These are phyloP conservation scores for Eulemur coronatus DNA, from an alignment of 2,797 vertebrate genomes.

Conservation along the genomic window DNA sequence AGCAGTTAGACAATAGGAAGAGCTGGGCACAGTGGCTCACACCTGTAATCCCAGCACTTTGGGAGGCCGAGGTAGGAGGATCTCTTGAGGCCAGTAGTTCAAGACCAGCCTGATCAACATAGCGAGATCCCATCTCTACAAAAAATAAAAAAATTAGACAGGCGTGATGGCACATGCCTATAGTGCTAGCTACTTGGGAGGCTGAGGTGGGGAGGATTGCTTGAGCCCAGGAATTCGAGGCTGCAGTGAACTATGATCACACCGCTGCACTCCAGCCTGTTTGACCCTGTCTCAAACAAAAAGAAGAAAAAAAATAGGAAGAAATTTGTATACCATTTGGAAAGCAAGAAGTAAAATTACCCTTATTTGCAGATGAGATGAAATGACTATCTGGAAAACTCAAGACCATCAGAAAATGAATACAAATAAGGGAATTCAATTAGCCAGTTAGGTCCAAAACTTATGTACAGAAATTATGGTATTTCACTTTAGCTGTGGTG, in stretches of 20 bases:
- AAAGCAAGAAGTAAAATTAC: background rate
- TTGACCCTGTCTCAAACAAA: background rate
- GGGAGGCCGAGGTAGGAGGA: background rate
- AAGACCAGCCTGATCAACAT: background rate
- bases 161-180: background rate
- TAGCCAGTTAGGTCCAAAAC: background rate
- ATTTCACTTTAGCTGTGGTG: background rate
- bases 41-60: background rate
- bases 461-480: background rate
- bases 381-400: background rate
- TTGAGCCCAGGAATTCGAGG: background rate
- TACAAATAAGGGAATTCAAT: background rate
- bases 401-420: background rate
- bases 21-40: background rate
- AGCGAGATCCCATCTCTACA: background rate
- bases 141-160: background rate
- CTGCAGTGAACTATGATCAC: background rate
- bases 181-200: background rate
- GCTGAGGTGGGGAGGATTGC: background rate
- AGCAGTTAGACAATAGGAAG: background rate
- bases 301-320: background rate
- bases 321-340: background rate
- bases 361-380: background rate
- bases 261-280: background rate
- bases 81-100: background rate